Evolutionary conservation across 1,140 invertebrate genomes (phyloP), one percentile per base, ranked within the genome.

Genomic region (Zaprionus taronus): DNA sequence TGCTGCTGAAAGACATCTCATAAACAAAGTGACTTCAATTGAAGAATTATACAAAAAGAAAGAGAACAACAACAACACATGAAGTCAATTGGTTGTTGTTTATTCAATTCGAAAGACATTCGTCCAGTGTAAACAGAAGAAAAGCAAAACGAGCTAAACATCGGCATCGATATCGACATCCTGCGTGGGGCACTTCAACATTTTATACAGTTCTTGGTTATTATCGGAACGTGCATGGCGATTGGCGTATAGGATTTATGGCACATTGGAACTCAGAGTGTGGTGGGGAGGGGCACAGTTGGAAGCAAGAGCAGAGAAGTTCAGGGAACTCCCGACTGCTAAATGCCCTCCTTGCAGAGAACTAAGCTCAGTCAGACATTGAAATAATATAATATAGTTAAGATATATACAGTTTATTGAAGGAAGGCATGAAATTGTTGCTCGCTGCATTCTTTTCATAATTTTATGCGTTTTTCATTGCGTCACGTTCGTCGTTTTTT

Each of bases 391-490:
- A 38, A 15, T 38, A 38, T 38, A 38, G 41, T 14, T 4, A 47
- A 15, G 15, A 47, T 47, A 44, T 7, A n/a, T 44, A 55, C 17
- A 65, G 14, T 38, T 15, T 38, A 38, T 15, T 38, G 14, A 36
- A 65, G 20, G 20, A 12, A 47, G 44, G 12, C 53, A 55, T 58
- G 38, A 60, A 58, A 65, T 58, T 53, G 26, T 49, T 69, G 57
- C 55, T 26, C 64, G 60, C 80, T 72, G 55, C 58, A 57, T 79
- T 80, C 74, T 87, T 83, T 87, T 75, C 77, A 89, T 79, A 83
- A 89, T 69, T 89, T 89, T 73, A 87, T 75, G 70, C n/a, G 68
- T 70, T 31, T 89, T 89, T 87, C 75, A 87, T 84, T 60, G 51
- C 49, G 78, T 87, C 85, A 89, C 83, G 83, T 73, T 69, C 68